Base-by-base conservation (phyloP, 2,113 vertebrate genomes). In the Dryoscopus gambensis region DNA sequence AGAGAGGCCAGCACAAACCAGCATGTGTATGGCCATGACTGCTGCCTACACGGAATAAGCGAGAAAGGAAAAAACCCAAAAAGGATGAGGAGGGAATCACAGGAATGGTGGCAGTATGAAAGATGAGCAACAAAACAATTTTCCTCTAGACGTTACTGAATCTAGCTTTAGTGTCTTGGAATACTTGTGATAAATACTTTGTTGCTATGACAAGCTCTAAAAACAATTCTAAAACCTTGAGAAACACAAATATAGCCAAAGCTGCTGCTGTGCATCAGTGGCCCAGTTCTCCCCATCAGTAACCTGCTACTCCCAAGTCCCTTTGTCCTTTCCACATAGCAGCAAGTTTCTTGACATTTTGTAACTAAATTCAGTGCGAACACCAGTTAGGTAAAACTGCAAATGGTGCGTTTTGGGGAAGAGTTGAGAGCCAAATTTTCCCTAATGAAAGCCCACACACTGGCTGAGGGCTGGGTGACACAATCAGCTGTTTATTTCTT, bases 241-340 rank as follows among this genome's bases (percentile, higher is more conserved):
- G n/a, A 88, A 92, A 90, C 18, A 47, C 31, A 87, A 78, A 70
- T 21, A 46, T 0, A 89, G 60, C 60, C 35, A 9, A 65, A 65
- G 18, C 42, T 31, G 42, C 49, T 62, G 46, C 31, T 56, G 25
- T 19, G 2, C 9, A 46, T 42, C 14, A 53, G 1, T 9, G 23
- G 21, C 60, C 33, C 5, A 3, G 15, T 30, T 59, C 15, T 67
- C 47, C 35, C 31, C 31, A 57, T 13, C 40, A 55, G 4, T 3
- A 70, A 40, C 0, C 0, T 0, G 1, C 31, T 25, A 35, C 47
- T 40, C 23, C 6, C 4, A 59, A 70, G 50, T 49, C 67, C 19
- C 8, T n/a, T 19, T 23, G 75, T 64, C 84, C 39, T 77, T 53
- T 53, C 11, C 69, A 55, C 14, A 7, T 1, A 37, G 20, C 63